phyloP scores from a whole-genome alignment of 1,140 invertebrate species.

The Cecropterus lyciades region DNA sequence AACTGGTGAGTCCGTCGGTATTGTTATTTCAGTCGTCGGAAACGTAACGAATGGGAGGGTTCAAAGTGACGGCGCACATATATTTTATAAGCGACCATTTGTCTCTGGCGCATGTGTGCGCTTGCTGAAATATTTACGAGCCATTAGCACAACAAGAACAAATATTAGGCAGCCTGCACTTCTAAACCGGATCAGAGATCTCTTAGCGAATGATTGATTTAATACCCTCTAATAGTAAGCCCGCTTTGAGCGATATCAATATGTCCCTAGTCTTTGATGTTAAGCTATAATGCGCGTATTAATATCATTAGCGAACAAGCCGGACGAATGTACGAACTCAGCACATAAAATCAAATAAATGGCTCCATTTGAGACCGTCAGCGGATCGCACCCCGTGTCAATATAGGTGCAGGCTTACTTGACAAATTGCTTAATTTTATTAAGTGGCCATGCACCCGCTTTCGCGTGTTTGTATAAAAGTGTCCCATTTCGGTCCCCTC shows the following conservation, averaged over 20 bases:
- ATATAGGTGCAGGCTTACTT: conserved; percentile 66
- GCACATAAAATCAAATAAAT: conserved; percentile 29
- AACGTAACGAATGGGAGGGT: conserved; percentile 70
- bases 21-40: conserved; percentile 80
- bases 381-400: conserved; percentile 55
- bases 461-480: conserved; percentile 62
- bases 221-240: conserved; percentile 54
- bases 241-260: conserved; percentile 37
- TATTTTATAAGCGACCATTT: conserved; percentile 77
- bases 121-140: conserved; percentile 80
- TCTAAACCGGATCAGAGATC: conserved; percentile 56
- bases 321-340: conserved; percentile 3
- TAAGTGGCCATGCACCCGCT: conserved; percentile 68
- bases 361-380: conserved; percentile 48
- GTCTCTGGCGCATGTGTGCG: conserved; percentile 70
- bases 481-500: conserved; percentile 46
- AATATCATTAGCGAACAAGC: conserved; percentile 28
- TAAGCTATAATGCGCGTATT: conserved; percentile 23
- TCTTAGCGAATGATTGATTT: conserved; percentile 68
- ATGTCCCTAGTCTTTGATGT: conserved; percentile 50
- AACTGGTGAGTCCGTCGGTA: conserved; percentile 55
- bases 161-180: conserved; percentile 56
- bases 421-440: conserved; percentile 82
- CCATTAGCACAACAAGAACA: conserved; percentile 77
- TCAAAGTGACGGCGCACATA: conserved; percentile 70